phyloP scores from a whole-genome alignment of 1,140 invertebrate species.

The Heliconius hewitsoni region DNA sequence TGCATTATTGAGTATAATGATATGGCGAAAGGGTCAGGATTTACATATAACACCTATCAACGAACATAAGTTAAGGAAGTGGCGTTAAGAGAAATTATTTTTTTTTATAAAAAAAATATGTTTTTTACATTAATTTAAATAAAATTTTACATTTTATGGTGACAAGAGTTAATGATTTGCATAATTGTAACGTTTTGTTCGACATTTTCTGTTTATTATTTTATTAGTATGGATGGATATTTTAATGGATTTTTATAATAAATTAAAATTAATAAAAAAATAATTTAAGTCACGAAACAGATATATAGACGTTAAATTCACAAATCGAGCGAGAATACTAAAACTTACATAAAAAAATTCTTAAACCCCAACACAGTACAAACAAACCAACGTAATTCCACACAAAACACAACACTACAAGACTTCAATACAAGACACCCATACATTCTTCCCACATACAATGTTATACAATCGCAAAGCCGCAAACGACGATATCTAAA shows the following conservation, averaged over 20 bases:
- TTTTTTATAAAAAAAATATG: background rate
- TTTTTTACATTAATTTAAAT: background rate
- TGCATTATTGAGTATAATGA: constrained; percentile 24
- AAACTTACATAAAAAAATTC: background rate
- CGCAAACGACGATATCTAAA: constrained; percentile 23
- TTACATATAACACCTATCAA: background rate
- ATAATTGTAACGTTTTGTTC: background rate
- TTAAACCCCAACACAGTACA: background rate
- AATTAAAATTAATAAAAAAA: too few relatives aligned
- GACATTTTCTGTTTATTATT: background rate
- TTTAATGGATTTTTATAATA: too few relatives aligned
- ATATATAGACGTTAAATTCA: background rate
- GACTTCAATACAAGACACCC: background rate
- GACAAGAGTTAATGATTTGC: background rate
- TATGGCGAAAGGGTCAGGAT: constrained; percentile 1
- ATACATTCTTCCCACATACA: constrained; percentile 2
- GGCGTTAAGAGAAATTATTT: background rate
- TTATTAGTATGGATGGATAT: background rate
- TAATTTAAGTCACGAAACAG: background rate
- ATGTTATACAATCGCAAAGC: constrained; percentile 28
- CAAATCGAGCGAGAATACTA: too few relatives aligned
- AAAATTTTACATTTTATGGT: background rate
- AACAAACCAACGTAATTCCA: background rate
- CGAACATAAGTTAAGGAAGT: background rate
- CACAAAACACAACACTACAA: background rate